Base-by-base conservation (phyloP, 1,140 invertebrate genomes). In the Argopecten irradians region DNA sequence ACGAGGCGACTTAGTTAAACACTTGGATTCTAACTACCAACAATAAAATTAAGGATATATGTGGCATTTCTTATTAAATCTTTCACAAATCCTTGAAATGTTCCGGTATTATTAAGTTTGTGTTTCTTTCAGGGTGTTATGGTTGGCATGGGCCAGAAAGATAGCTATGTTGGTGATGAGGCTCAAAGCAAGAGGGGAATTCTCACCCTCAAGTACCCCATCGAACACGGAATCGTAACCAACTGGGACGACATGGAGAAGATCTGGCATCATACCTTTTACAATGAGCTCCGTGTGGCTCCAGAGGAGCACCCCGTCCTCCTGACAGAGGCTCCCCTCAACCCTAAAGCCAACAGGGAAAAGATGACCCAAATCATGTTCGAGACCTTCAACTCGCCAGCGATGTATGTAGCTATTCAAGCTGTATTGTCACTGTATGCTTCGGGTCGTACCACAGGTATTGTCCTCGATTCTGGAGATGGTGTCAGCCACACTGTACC, bases 121-220 rank as follows among this genome's bases (percentile, higher is more conserved):
- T n/a, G 5, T 39, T 28, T 8, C 16, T 87, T 92, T 71, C 87
- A 92, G 96, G 97, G 97, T 94, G 98, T 99, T 91, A 99, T 99
- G 98, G 98, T 99, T 91, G 98, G 98, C 96, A 99, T 99, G 98
- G 98, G 98, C 93, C 98, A 95, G 88, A 96, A 96, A 90, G 96
- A 96, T 83, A 94, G 92, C 34, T 96, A 95, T 89, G 94, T 96
- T 19, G 96, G 96, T 84, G 96, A 95, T 87, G 94, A 95, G 86
- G 94, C 94, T 39, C 93, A 98, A 96, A 97, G 97, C 96, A 98
- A 98, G 96, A 96, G 96, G 92, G 95, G 96, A 90, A 95, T 96
- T 86, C 92, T 96, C 55, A 95, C 95, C 82, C 89, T 96, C 22
- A 96, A 96, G 89, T 96, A 84, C 84, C 95, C 95, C 34, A 96